Percentiles rank a stretch among this genome's conserved stretches.
Conservation (phyloP, 2,113 vertebrate genomes). For the Capra hircus region DNA sequence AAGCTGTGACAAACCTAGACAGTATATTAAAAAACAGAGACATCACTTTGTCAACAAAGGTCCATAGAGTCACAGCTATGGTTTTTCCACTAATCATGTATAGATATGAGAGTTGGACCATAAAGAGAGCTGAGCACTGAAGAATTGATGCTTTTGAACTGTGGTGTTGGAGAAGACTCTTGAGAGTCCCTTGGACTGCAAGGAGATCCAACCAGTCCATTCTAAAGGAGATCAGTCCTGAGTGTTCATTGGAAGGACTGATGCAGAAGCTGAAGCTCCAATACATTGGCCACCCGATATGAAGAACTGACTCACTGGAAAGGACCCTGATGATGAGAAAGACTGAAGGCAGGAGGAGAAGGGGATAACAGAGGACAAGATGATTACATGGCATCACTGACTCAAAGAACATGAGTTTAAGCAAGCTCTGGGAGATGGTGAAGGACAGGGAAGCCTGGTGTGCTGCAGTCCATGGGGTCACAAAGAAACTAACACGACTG, state of each 20-base stretch:
- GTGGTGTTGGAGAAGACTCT: not conserved
- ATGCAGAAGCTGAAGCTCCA: not conserved
- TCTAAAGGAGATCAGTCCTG: not conserved
- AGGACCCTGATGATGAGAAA: not conserved
- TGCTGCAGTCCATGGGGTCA: not conserved
- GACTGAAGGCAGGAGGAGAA: not conserved
- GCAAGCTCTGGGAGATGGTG: not conserved
- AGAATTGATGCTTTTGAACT: not conserved
- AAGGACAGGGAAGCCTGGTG: not conserved
- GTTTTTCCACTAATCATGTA: not conserved
- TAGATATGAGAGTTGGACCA: not conserved
- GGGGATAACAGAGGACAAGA: not conserved
- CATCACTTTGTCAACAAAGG: not conserved
- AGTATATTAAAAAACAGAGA: not conserved
- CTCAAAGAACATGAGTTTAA: not conserved
- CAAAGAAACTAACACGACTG: rapidly evolving
- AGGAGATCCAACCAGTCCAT: not conserved
- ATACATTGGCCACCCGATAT: not conserved
- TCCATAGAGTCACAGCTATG: not conserved
- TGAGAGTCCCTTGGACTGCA: not conserved
- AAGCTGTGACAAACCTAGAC: not conserved
- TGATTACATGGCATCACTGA: not conserved
- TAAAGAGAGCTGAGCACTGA: not conserved
- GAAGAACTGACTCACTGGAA: not conserved
- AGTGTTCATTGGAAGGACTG: not conserved